Percentiles rank a stretch among this genome's conserved stretches.
phyloP scores from a whole-genome alignment of 2,888 invertebrate species.

The Chironomus riparius region DNA sequence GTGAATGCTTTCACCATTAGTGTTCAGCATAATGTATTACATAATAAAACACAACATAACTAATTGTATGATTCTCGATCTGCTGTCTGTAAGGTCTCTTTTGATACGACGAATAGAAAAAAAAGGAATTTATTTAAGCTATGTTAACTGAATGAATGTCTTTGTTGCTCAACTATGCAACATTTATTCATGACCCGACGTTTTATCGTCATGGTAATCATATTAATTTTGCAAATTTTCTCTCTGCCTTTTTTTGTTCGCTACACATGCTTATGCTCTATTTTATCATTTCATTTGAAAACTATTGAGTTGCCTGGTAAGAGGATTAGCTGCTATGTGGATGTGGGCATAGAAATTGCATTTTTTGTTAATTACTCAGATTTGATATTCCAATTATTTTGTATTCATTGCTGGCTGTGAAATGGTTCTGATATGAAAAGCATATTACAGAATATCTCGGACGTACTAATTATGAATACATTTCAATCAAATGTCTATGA shows the following conservation, averaged over 20 bases:
- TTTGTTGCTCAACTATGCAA: neutral
- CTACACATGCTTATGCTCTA: neutral
- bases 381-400: too few relatives aligned
- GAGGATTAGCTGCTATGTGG: too few relatives aligned
- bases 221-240: neutral
- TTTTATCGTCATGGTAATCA: neutral
- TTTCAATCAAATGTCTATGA: too few relatives aligned
- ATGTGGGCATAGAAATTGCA: too few relatives aligned
- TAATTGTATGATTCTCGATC: neutral
- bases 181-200: neutral
- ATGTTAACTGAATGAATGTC: neutral
- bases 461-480: too few relatives aligned
- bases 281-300: neutral
- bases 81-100: too few relatives aligned
- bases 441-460: too few relatives aligned
- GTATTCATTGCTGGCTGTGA: too few relatives aligned
- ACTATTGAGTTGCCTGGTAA: too few relatives aligned
- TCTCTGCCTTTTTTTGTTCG: neutral
- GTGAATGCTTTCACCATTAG: neutral
- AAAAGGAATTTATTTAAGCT: neutral
- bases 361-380: too few relatives aligned
- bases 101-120: too few relatives aligned
- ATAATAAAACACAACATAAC: neutral
- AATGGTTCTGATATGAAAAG: too few relatives aligned
- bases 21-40: neutral